Evolutionary conservation across 2,888 invertebrate species (phyloP).

Genomic region (Eilema caniola): DNA sequence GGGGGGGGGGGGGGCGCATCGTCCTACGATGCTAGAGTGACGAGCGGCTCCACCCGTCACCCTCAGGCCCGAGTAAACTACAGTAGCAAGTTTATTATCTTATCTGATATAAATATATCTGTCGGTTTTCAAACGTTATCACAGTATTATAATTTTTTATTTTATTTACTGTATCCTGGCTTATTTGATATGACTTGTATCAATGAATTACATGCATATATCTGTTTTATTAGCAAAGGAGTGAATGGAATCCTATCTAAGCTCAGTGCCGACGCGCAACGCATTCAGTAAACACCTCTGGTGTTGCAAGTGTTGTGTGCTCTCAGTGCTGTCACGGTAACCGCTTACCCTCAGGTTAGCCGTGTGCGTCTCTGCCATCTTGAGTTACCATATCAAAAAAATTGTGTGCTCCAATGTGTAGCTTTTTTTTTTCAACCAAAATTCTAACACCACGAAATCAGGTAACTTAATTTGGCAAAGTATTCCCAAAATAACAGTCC

Average conservation of each 20-base stretch:
- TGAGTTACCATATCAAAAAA: neutral
- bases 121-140: neutral
- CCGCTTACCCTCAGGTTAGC: neutral
- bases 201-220: neutral
- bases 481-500: too few species aligned
- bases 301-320: neutral
- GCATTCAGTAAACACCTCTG: neutral
- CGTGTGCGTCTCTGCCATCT: neutral
- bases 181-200: conserved; percentile 2
- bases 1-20: too few species aligned
- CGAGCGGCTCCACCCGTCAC: too few species aligned
- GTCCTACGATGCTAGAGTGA: too few species aligned
- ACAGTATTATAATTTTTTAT: neutral
- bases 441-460: too few species aligned
- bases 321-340: neutral
- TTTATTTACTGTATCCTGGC: neutral
- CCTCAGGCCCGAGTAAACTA: too few species aligned
- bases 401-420: neutral
- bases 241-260: neutral
- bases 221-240: neutral
- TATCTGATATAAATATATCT: neutral
- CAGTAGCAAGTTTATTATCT: neutral
- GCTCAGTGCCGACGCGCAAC: neutral
- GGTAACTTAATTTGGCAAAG: too few species aligned
- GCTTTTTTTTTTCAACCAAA: too few species aligned